Evolutionary conservation across 1,140 invertebrate genomes (phyloP), one percentile per base, ranked within the genome.

Genomic region (Aphelinus atriplicis): DNA sequence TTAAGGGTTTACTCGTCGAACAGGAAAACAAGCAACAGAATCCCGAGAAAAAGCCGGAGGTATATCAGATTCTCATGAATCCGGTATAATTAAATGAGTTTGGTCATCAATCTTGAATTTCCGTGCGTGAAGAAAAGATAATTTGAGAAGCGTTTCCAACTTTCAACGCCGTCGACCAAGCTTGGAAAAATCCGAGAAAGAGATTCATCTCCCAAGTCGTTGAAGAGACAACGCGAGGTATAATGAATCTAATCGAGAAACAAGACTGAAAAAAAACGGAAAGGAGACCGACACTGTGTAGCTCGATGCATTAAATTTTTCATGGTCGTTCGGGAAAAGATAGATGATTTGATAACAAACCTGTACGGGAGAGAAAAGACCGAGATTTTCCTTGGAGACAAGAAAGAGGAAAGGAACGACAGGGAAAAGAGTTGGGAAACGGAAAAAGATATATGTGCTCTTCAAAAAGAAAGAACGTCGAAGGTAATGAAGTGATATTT

Each of bases 201-300:
- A 68, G 64, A 58, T 67, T 9, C 26, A 66, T 66, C 55, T 73
- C 42, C 26, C 1, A 43, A 56, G 48, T 63, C 45, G 43, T 69
- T 57, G 53, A 61, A 9, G 26, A 57, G 1, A 62, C 46, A 50
- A 42, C 50, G 58, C 26, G 48, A 10, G 7, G 3, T 48, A 46
- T n/a, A 53, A 68, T 63, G 42, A 56, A 3, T 45, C 58, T 63
- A 63, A 74, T 74, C 73, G 53, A 63, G 66, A n/a, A 50, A 45
- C 42, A 60, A 43, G 7, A 51, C 26, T 3, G 47, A 71, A 60
- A 61, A 55, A 53, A 56, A 61, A 70, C 5, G 1, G 42, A 26
- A 26, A 26, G 26, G 26, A 26, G 26, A 26, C 26, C 26, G 26
- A 26, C 26, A 26, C 26, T 26, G 26, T 26, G 26, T 26, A 26